Evolutionary conservation across 2,888 invertebrate species (phyloP).

Genomic region (Papilio protenor): DNA sequence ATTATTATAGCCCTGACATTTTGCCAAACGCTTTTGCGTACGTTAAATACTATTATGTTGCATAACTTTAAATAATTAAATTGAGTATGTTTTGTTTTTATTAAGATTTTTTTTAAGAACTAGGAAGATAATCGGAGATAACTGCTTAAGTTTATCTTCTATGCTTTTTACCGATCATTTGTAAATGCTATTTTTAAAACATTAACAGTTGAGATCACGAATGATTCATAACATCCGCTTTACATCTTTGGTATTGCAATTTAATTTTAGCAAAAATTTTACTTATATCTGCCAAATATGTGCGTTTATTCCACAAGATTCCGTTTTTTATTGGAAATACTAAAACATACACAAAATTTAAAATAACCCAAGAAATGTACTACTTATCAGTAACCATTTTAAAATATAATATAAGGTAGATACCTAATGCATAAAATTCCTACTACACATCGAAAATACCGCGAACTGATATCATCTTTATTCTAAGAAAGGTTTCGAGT

Average conservation of each 20-base stretch:
- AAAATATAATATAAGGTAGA: background rate
- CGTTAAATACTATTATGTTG: conserved; percentile 2
- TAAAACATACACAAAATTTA: background rate
- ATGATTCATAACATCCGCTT: background rate
- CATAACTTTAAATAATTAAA: conserved; percentile 13
- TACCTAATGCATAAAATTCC: background rate
- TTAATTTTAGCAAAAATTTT: background rate
- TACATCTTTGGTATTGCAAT: too few relatives aligned
- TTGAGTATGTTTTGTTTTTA: conserved; percentile 2
- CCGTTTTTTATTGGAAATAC: background rate
- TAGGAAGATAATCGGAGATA: background rate
- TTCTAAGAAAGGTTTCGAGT: conserved; percentile 52
- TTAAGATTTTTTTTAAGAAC: background rate
- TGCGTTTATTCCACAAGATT: background rate
- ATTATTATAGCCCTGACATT: conserved; percentile 29
- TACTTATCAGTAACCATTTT: background rate
- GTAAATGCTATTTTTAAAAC: background rate
- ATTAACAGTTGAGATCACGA: background rate
- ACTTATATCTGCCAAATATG: background rate
- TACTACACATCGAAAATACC: conserved; percentile 7
- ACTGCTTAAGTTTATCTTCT: background rate
- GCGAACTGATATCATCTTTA: conserved; percentile 60
- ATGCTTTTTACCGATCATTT: background rate
- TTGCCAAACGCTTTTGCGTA: conserved; percentile 16
- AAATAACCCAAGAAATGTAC: background rate